Percentiles rank a stretch among this genome's conserved stretches.
Evolutionary conservation across 2,888 invertebrate genomes (phyloP).

Genomic region (Cataglyphis cursor): DNA sequence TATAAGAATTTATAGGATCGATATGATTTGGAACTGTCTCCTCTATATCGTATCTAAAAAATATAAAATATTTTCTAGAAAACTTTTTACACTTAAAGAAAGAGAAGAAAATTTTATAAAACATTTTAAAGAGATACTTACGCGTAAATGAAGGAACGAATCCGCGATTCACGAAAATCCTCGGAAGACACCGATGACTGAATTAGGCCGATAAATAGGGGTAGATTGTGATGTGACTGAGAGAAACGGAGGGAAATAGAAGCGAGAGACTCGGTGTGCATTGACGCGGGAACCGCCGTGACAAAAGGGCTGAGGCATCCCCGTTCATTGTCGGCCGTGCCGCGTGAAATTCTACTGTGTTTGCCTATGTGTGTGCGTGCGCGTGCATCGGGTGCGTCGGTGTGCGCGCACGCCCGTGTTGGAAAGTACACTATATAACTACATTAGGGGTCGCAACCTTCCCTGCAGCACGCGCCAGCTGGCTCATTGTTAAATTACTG

Average conservation of each 20-base stretch:
- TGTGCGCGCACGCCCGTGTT: conserved; percentile 68
- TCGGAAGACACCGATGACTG: conserved; percentile 73
- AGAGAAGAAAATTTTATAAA: neutral
- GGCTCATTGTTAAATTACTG: conserved; percentile 87
- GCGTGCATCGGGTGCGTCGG: conserved; percentile 49
- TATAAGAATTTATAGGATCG: neutral
- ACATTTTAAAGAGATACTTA: neutral
- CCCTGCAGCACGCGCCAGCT: conserved; percentile 86
- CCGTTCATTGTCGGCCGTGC: conserved; percentile 79
- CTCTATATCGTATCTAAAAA: neutral
- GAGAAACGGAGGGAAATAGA: conserved; percentile 67
- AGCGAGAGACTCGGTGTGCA: conserved; percentile 82
- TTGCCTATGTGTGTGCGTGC: conserved; percentile 57
- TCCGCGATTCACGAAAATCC: neutral
- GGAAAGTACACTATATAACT: conserved; percentile 84
- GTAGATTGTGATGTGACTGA: conserved; percentile 57
- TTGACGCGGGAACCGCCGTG: conserved; percentile 86
- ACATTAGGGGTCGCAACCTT: conserved; percentile 85
- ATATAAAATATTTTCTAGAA: neutral
- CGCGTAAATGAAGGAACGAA: neutral
- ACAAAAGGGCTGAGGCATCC: conserved; percentile 86
- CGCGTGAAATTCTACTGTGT: conserved; percentile 69
- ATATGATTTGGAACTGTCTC: neutral
- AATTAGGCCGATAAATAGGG: conserved; percentile 78
- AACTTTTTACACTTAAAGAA: neutral